phyloP scores from a whole-genome alignment of 2,113 vertebrate genomes.

The Isurus oxyrinchus region DNA sequence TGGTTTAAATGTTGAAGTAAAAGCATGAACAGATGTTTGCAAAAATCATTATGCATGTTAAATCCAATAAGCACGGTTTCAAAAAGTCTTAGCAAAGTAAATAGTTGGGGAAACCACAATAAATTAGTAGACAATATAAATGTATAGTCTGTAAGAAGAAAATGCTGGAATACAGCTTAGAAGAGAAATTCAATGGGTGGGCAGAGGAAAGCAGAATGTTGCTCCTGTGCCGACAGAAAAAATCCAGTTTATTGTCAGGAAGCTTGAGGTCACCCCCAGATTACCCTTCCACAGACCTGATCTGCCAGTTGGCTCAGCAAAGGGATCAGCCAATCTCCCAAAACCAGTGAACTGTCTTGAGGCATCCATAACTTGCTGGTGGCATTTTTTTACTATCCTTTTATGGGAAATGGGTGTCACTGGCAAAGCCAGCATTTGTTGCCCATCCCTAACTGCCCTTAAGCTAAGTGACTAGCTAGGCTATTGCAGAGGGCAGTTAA shows the following conservation, averaged over 20 bases:
- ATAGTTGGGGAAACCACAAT: not conserved
- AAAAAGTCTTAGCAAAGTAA: not conserved
- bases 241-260: not conserved
- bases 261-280: not conserved
- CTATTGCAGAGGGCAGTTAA: no score
- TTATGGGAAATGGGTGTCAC: not conserved
- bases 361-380: not conserved
- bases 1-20: not conserved
- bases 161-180: not conserved
- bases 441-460: no score
- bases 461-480: no score
- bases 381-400: not conserved
- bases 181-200: not conserved
- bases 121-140: not conserved
- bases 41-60: not conserved
- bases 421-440: not conserved
- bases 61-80: not conserved
- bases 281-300: not conserved
- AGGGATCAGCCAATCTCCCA: not conserved
- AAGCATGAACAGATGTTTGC: constrained; percentile 4
- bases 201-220: not conserved
- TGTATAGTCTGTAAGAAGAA: not conserved
- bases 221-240: not conserved
- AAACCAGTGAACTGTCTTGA: not conserved
- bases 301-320: not conserved